These are phyloP conservation scores for Lindbergichthys nudifrons DNA, from an alignment of 2,797 vertebrate species.

Conservation along the genomic window DNA sequence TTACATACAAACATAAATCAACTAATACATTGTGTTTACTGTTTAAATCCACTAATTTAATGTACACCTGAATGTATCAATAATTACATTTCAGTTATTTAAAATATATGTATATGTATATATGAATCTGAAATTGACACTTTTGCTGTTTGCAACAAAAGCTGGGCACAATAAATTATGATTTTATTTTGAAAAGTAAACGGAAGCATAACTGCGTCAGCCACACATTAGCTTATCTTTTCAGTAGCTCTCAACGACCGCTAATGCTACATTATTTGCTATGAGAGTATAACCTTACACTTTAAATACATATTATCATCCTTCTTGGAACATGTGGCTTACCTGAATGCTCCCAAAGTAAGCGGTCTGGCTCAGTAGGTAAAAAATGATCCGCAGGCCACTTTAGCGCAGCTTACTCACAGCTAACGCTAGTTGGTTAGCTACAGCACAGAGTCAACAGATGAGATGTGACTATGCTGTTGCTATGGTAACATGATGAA, in stretches of 20 bases:
- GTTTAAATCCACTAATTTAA: no score
- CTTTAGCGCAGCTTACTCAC: constrained; percentile 24
- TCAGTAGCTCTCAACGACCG: neutral
- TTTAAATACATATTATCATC: neutral
- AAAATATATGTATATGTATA: no score
- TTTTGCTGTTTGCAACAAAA: neutral
- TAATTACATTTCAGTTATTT: no score
- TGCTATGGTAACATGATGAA: constrained; percentile 63
- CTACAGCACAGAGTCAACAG: constrained; percentile 4
- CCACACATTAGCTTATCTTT: accelerated
- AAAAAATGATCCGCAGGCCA: neutral
- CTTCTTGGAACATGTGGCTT: constrained; percentile 2
- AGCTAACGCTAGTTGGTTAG: constrained; percentile 7
- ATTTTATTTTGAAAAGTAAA: constrained; percentile 48
- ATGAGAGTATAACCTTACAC: neutral
- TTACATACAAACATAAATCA: no score
- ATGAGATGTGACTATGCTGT: constrained; percentile 55
- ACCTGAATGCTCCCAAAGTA: constrained; percentile 44
- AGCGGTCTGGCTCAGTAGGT: neutral
- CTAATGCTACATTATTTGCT: constrained; percentile 8
- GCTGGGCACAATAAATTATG: accelerated
- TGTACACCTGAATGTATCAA: no score
- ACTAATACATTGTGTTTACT: no score
- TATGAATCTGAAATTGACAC: no score
- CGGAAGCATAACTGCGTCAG: neutral